Evolutionary conservation across 2,113 vertebrate genomes (phyloP), one percentile per base, ranked within the genome.

Genomic region (Corynorhinus townsendii): DNA sequence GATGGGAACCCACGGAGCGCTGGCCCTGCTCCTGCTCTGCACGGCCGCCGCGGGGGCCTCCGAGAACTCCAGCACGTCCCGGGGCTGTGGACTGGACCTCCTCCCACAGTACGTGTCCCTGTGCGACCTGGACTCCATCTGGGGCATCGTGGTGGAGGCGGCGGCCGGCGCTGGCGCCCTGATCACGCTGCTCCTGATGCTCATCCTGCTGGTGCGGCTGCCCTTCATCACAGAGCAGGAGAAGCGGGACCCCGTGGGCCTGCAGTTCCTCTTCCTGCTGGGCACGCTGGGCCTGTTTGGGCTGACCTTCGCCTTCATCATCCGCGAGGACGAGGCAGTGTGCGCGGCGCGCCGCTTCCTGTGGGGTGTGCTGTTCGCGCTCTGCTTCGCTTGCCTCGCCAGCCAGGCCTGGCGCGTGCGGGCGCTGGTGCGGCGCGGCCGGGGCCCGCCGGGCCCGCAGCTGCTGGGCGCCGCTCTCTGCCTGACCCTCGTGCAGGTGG

Each of bases 311-410:
- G 99, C 99, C 9, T 99, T 99, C 98, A 99, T 99, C 96, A 99
- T 99, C 1, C 99, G 99, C n/a, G 98, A 98, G 95, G 99, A 99
- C 3, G 99, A 99, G 96, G 98, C 96, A 1, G 97, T 99, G 75
- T 99, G 99, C 96, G 98, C 99, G 0, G 97, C 99, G 11, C 99
- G 99, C 68, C 98, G 99, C 11, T 99, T 99, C 85, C 98, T 99
- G 0, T 99, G 99, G 99, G 99, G 99, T 15, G 98, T 99, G 86
- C 98, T 99, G 82, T 99, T 99, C 45, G 99, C 99, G 0, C 96
- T 99, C 62, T 99, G 99, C 98, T 99, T 99, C 97, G 99, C 99
- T 3, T 99, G 99, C 96, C 97, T 99, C 97, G 97, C 99, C 24
- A 99, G 99, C 54, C 99, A 99, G 97, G 99, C 99, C 0, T 99